Evolutionary conservation across 2,888 invertebrate genomes (phyloP), one percentile per base, ranked within the genome.

Genomic region (Nephrocerus scutellatus): DNA sequence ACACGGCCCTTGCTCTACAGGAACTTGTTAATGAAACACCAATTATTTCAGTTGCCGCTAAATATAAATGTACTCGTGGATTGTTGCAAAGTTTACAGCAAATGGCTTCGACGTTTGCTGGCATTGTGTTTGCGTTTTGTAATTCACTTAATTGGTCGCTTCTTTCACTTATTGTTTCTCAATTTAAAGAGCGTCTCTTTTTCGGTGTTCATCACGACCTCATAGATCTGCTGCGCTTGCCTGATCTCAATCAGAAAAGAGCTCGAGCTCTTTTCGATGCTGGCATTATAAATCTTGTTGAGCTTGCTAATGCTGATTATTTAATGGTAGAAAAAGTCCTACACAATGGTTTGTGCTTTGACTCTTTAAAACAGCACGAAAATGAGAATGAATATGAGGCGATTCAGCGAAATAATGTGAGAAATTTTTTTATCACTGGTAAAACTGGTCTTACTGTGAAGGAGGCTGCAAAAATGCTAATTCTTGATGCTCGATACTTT

Each of bases 111-210:
- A 91, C 92, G 22, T 96, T 95, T 75, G 93, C 96, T 38, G 95
- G 93, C 39, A 96, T 96, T 86, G 88, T 97, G 2, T 91, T 93
- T 4, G 81, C 88, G n/a, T 97, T 98, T 70, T 92, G 95, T 66
- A 79, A 78, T 46, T 83, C 91, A 36, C 71, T 98, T 9, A 90
- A 93, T 16, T 98, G 97, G 96, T 78, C 77, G 48, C 88, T 84
- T 60, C 74, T 98, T 57, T 87, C 93, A 63, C 72, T 91, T 48
- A 72, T 98, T 25, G 76, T 98, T 26, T 80, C 84, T 1, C 90
- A 95, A 68, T 96, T 98, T 66, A 92, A 96, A 71, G 84, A 86
- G 55, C 80, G 97, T 12, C 73, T 98, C 26, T 88, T 89, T 56
- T 96, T 97, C 66, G 97, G 96, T 9, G 84, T 97, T 30, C 85